phyloP scores from a whole-genome alignment of 30 jellyfish, hydroid and myxozoan genomes.

The Catostylus mosaicus region DNA sequence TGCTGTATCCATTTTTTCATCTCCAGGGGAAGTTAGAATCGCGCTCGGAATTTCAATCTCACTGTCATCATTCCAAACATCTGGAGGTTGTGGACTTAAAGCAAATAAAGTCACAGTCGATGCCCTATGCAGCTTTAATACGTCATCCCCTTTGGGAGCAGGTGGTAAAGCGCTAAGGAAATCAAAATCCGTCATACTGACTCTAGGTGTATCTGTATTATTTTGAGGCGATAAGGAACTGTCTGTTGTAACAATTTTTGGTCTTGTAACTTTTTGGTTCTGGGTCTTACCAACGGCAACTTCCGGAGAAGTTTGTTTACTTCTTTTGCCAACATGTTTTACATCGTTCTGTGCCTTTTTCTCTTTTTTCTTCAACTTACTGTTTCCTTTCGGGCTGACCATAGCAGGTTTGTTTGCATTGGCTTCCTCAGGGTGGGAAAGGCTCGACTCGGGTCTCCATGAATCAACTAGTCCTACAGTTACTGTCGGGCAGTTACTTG shows the following conservation, averaged over 20 bases:
- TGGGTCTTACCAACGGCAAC: not conserved
- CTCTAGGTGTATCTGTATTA: slow-evolving; percentile 50
- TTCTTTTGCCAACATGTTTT: not conserved
- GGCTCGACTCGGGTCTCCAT: slow-evolving; percentile 79
- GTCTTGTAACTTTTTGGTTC: not conserved
- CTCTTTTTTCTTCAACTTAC: not conserved
- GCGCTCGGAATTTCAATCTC: slow-evolving; percentile 48
- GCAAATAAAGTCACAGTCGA: slow-evolving; percentile 78
- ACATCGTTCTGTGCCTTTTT: not conserved
- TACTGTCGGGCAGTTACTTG: slow-evolving; percentile 20
- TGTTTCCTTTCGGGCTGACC: not conserved
- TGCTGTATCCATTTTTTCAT: not conserved
- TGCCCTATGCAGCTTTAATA: slow-evolving; percentile 79
- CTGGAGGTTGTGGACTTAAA: slow-evolving; percentile 89
- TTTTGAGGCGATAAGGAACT: not conserved
- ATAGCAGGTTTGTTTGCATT: not conserved
- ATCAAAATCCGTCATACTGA: slow-evolving; percentile 72
- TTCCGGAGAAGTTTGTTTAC: not conserved
- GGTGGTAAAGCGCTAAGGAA: slow-evolving; percentile 91
- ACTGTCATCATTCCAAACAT: slow-evolving; percentile 82
- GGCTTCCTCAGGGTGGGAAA: slow-evolving; percentile 39
- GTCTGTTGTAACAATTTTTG: not conserved
- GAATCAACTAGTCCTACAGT: slow-evolving; percentile 31
- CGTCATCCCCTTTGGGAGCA: slow-evolving; percentile 81
- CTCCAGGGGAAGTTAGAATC: not conserved